A percentile compares a stretch with the other conserved stretches of the same genome.
Evolutionary conservation across 2,113 vertebrate species (phyloP).

Genomic region (Ploceus nigricollis): DNA sequence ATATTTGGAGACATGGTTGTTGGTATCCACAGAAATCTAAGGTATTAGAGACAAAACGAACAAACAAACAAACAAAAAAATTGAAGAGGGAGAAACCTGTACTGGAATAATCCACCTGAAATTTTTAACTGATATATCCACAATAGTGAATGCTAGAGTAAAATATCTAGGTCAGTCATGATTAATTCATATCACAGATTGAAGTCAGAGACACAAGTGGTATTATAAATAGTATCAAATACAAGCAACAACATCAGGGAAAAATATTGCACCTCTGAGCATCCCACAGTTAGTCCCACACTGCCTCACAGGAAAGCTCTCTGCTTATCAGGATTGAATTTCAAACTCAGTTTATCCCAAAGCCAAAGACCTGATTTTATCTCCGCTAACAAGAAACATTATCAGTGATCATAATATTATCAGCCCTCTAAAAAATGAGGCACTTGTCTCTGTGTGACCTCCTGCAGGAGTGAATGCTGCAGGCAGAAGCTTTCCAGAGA

Average conservation of each 20-base stretch:
- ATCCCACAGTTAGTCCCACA: neutral
- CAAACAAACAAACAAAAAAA: neutral
- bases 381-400: neutral
- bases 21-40: neutral
- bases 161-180: neutral
- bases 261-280: neutral
- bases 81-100: fast-evolving
- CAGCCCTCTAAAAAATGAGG: neutral
- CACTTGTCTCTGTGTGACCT: neutral
- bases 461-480: neutral
- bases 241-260: neutral
- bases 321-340: neutral
- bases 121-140: neutral
- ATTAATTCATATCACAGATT: neutral
- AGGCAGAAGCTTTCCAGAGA: neutral
- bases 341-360: neutral
- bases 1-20: neutral
- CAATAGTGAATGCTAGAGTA: neutral
- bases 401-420: neutral
- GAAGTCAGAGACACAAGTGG: neutral
- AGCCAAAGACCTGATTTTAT: neutral
- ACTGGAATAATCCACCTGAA: neutral
- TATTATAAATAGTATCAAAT: neutral
- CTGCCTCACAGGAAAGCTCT: neutral
- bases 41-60: neutral